These are phyloP conservation scores for Brevimyrus niger DNA, from an alignment of 2,113 vertebrate species.

Conservation along the genomic window DNA sequence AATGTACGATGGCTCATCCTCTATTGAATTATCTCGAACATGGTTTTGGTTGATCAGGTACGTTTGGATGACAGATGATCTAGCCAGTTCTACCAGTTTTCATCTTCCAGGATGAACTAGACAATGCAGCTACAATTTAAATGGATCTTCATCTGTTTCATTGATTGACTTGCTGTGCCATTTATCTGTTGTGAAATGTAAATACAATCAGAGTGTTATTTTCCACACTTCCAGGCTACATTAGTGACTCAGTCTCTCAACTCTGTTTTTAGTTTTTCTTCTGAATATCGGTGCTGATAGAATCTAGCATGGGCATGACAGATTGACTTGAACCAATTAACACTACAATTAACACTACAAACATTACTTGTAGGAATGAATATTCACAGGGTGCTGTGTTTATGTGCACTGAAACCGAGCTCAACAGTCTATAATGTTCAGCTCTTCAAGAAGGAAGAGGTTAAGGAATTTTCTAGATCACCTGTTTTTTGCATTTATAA, in stretches of 20 bases:
- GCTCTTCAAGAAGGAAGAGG: background rate
- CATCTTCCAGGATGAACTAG: background rate
- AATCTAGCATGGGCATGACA: background rate
- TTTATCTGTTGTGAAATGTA: background rate
- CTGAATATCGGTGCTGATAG: background rate
- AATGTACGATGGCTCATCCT: background rate
- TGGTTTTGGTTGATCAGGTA: background rate
- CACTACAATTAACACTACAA: background rate
- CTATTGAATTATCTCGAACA: background rate
- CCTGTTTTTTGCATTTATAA: constrained; percentile 40
- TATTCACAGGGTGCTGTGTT: background rate
- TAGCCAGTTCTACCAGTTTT: background rate
- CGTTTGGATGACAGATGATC: background rate
- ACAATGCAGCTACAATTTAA: background rate
- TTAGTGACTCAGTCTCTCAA: background rate
- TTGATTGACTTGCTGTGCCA: background rate
- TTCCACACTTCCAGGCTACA: background rate
- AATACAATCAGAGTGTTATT: background rate
- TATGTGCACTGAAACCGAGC: background rate
- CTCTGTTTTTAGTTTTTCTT: background rate
- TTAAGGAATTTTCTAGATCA: constrained; percentile 30
- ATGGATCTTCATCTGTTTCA: background rate
- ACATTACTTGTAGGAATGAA: background rate
- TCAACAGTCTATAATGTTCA: background rate
- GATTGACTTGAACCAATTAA: background rate